Percentiles rank a stretch among this genome's conserved stretches.
phyloP scores from a whole-genome alignment of 2,888 invertebrate genomes.

The Agonopterix alstromeriana region DNA sequence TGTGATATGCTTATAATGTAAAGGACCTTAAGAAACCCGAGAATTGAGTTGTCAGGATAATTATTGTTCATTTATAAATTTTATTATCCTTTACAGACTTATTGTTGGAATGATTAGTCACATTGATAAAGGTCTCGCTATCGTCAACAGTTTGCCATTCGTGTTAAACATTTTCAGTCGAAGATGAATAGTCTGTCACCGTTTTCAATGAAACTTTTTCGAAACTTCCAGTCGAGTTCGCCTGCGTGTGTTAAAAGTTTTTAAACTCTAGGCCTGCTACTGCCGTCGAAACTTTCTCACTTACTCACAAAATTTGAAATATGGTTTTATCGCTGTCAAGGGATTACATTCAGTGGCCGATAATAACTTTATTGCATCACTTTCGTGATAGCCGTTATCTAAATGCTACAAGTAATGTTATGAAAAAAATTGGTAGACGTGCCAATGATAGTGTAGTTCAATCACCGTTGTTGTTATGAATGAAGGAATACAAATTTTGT shows the following conservation, averaged over 20 bases:
- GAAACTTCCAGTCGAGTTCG: slow-evolving; percentile 12
- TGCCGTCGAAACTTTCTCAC: slow-evolving; percentile 13
- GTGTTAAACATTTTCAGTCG: slow-evolving; percentile 8
- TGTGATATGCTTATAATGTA: too few species aligned
- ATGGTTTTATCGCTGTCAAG: neutral
- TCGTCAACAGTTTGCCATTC: neutral
- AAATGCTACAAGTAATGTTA: neutral
- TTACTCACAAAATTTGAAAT: slow-evolving; percentile 7
- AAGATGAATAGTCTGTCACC: slow-evolving; percentile 16
- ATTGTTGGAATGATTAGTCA: too few species aligned
- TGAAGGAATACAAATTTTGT: neutral
- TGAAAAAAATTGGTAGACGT: too few species aligned
- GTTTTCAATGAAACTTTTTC: slow-evolving; percentile 12
- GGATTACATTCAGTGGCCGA: neutral
- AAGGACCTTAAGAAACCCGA: too few species aligned
- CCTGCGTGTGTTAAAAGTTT: slow-evolving; percentile 19
- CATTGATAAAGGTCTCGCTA: neutral
- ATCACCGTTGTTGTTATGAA: too few species aligned
- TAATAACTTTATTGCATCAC: slow-evolving; percentile 1
- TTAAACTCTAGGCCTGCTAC: slow-evolving; percentile 7
- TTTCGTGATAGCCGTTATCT: neutral
- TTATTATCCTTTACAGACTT: too few species aligned
- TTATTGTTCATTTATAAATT: too few species aligned
- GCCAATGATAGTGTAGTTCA: too few species aligned
- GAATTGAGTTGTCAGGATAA: too few species aligned